Percentiles rank a stretch among this genome's conserved stretches.
Evolutionary conservation across 2,113 vertebrate species (phyloP).

Genomic region (Symphodus melops): DNA sequence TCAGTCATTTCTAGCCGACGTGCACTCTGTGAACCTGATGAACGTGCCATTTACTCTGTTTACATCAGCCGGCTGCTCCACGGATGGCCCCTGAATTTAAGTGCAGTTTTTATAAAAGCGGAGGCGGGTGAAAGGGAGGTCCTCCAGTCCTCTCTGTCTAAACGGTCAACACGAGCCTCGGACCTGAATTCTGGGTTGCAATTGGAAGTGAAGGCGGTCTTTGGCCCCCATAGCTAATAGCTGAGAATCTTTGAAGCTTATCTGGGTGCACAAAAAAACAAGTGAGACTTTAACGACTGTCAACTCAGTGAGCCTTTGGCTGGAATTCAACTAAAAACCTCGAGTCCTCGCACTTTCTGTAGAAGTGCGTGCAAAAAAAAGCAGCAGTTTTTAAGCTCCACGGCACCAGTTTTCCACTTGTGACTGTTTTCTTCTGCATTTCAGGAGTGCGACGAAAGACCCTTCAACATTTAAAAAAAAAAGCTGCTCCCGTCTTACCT

Average conservation of each 20-base stretch:
- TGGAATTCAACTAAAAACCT: conserved; percentile 11
- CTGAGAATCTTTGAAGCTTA: conserved; percentile 42
- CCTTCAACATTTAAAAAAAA: too few species aligned
- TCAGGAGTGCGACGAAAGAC: background rate
- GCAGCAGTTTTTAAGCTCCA: background rate
- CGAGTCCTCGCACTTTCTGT: background rate
- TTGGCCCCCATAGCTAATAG: conserved; percentile 64
- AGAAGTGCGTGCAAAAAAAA: background rate
- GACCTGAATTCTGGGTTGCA: conserved; percentile 61
- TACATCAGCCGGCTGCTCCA: conserved; percentile 71
- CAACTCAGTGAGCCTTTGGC: conserved; percentile 26
- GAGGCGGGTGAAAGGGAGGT: conserved; percentile 71
- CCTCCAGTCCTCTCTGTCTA: conserved; percentile 83
- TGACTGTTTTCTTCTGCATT: background rate
- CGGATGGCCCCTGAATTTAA: conserved; percentile 76
- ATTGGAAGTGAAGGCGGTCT: conserved; percentile 48
- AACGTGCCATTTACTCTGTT: conserved; percentile 82
- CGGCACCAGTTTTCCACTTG: background rate
- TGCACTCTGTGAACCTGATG: conserved; percentile 72
- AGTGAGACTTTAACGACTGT: conserved; percentile 52
- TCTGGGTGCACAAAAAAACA: conserved; percentile 43
- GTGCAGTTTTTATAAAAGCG: conserved; percentile 79
- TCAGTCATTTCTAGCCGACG: conserved; percentile 56
- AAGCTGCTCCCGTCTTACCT: too few species aligned
- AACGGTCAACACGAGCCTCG: conserved; percentile 76